Conservation (phyloP, 2,113 vertebrate species). For the Alouatta palliata region DNA sequence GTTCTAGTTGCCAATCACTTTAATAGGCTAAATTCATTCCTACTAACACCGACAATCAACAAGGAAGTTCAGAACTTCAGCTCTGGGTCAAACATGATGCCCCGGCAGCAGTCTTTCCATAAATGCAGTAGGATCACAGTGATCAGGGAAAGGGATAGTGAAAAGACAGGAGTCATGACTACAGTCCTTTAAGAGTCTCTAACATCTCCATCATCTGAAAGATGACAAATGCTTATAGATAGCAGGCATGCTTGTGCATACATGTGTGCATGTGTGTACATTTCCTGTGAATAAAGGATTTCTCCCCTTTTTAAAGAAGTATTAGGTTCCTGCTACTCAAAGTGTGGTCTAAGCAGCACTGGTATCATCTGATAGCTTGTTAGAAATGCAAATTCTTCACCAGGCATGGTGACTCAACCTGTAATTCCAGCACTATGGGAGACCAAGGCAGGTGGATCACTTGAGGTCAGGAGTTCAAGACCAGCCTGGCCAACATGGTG, state of each 20-base stretch:
- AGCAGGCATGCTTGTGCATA: not conserved
- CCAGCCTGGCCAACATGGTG: not conserved
- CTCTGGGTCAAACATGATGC: not conserved
- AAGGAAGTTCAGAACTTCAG: not conserved
- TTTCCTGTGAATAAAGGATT: not conserved
- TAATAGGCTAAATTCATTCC: not conserved
- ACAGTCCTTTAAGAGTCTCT: not conserved
- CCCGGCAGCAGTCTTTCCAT: not conserved
- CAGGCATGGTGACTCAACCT: too few species aligned
- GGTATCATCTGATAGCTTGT: not conserved
- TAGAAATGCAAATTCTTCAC: not conserved
- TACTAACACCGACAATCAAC: not conserved
- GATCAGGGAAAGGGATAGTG: not conserved
- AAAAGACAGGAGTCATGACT: not conserved
- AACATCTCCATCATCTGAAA: not conserved
- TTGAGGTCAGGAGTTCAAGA: too few species aligned
- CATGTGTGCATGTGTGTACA: not conserved
- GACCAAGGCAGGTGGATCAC: too few species aligned
- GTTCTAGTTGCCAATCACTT: not conserved
- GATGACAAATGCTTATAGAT: not conserved
- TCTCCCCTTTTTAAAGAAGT: not conserved
- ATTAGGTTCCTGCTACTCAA: not conserved
- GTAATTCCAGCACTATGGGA: too few species aligned
- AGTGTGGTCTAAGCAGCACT: not conserved
- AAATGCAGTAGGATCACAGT: not conserved